Evolutionary conservation across 2,797 vertebrate species (phyloP).

Genomic region (Vespertilio murinus): DNA sequence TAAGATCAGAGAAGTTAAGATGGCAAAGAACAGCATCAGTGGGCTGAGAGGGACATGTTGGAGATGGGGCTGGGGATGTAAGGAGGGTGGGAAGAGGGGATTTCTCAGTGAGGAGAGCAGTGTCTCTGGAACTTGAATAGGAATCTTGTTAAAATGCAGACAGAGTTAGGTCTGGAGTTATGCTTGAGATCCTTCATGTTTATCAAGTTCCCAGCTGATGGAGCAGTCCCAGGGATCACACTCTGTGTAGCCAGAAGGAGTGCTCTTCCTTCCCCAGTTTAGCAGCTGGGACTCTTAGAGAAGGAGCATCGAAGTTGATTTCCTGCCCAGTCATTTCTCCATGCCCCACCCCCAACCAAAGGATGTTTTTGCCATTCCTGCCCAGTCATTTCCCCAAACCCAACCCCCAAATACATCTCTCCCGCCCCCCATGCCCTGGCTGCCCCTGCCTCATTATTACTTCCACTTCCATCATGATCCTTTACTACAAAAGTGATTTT

Average conservation of each 20-base stretch:
- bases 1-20: not conserved
- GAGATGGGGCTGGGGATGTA: not conserved
- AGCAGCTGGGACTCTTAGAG: not conserved
- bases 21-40: not conserved
- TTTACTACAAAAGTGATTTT: constrained; percentile 57
- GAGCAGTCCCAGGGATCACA: not conserved
- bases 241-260: not conserved
- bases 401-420: not conserved
- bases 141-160: not conserved
- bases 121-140: not conserved
- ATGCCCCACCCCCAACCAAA: not conserved
- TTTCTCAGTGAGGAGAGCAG: not conserved
- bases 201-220: not conserved
- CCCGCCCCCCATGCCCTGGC: not conserved
- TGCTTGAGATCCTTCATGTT: not conserved
- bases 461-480: not conserved
- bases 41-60: not conserved
- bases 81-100: not conserved
- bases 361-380: constrained; percentile 28
- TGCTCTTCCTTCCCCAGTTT: not conserved
- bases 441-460: not conserved
- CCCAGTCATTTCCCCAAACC: not conserved
- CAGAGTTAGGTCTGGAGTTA: not conserved
- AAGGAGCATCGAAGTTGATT: not conserved
- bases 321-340: not conserved